Base-by-base conservation (phyloP, 2,113 vertebrate genomes). In the Tupaia chinensis region DNA sequence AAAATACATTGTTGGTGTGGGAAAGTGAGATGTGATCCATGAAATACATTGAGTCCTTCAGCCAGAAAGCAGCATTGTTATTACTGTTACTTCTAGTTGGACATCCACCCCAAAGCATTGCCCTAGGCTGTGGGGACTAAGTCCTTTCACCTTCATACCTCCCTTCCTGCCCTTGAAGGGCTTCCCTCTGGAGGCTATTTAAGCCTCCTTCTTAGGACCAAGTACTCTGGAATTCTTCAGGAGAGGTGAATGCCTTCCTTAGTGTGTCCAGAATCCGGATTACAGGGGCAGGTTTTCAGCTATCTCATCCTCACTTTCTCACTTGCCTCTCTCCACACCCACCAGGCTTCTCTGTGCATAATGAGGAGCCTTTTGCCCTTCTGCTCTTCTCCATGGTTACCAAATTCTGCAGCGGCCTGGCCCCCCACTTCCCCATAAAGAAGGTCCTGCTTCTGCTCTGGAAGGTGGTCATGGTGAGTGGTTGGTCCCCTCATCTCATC, bases 341-440 rank as follows among this genome's bases (percentile, higher is more conserved):
- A 0, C 81, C 96, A 99, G 99, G 99, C 94, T 99, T 99, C 58
- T 99, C 99, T 0, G 97, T 99, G 83, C 99, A 99, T 97, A 98
- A 99, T 0, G 99, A 99, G 27, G 99, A 99, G 96, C 99, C 99
- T 0, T 99, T 99, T 74, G 99, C 99, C 56, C 98, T 99, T 84
- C 98, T 99, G 92, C 99, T 99, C 72, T 99, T 99, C 98, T 99
- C 99, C 0, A 99, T 99, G 99, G 99, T 99, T 85, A 99, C 99
- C 98, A 99, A 99, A 97, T 99, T 99, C 98, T 99, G 99, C 99
- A 99, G 99, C 8, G 99, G 99, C 97, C 99, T 99, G 0, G 99
- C 99, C 13, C 99, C 99, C 0, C 99, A 99, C 97, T 99, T 99
- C 97, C 99, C 99, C 96, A 99, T 99, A 99, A 99, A 99, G 98